Conservation (phyloP, 1,140 invertebrate species). For the Caenorhabditis elegans region WBcel235 BX284605.5:3802001-3802500, state of each 20-base stretch:
- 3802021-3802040: constrained; percentile 44
- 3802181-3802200: constrained; percentile 31
- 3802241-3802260: constrained; percentile 25
- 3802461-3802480: not conserved
- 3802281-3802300: constrained; percentile 42
- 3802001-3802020: constrained; percentile 36
- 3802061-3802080: constrained; percentile 30
- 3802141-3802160: constrained; percentile 39
- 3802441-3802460: not conserved
- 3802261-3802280: not conserved
- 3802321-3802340: constrained; percentile 34
- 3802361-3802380: constrained; percentile 1
- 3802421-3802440: no score
- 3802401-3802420: not conserved
- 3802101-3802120: constrained; percentile 48
- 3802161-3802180: constrained; percentile 32
- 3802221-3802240: constrained; percentile 33
- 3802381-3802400: not conserved
- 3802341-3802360: not conserved
- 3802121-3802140: constrained; percentile 50
- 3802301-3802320: constrained; percentile 34
- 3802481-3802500: not conserved
- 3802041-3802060: constrained; percentile 33
- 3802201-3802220: constrained; percentile 42
- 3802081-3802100: constrained; percentile 34